Percentiles rank a stretch among this genome's conserved stretches.
phyloP scores from a whole-genome alignment of 2,113 vertebrate species.

The Emydocephalus ijimae region DNA sequence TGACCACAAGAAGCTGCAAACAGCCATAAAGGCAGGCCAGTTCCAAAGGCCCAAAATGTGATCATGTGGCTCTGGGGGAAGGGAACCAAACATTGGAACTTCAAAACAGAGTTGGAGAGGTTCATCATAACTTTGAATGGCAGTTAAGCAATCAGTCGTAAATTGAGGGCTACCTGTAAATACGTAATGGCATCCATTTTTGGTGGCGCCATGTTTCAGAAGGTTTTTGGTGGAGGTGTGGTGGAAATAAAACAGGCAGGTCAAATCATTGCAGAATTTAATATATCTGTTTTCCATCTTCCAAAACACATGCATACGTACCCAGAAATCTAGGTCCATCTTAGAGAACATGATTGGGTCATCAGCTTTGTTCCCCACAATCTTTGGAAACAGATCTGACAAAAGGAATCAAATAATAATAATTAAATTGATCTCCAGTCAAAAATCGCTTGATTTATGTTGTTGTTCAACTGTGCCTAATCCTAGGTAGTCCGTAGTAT shows the following conservation, averaged over 20 bases:
- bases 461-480: not conserved
- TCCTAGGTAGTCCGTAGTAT: not conserved
- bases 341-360: not conserved
- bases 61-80: not conserved
- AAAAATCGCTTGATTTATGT: not conserved
- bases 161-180: not conserved
- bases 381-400: not conserved
- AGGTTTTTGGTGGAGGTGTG: not conserved
- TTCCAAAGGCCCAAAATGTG: not conserved
- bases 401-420: not conserved
- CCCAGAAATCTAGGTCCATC: not conserved
- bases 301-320: not conserved
- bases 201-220: not conserved
- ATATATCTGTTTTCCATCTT: not conserved
- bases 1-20: not conserved
- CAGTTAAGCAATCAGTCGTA: not conserved
- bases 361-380: not conserved
- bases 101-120: not conserved
- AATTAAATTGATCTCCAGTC: not conserved
- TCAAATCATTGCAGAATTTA: not conserved
- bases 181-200: not conserved
- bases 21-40: not conserved
- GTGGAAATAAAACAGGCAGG: not conserved
- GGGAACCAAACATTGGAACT: not conserved
- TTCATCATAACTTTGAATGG: not conserved